Percentiles rank a stretch among this genome's conserved stretches.
These are phyloP conservation scores for Oenanthe melanoleuca DNA, from an alignment of 2,113 vertebrate genomes.

Conservation along the genomic window DNA sequence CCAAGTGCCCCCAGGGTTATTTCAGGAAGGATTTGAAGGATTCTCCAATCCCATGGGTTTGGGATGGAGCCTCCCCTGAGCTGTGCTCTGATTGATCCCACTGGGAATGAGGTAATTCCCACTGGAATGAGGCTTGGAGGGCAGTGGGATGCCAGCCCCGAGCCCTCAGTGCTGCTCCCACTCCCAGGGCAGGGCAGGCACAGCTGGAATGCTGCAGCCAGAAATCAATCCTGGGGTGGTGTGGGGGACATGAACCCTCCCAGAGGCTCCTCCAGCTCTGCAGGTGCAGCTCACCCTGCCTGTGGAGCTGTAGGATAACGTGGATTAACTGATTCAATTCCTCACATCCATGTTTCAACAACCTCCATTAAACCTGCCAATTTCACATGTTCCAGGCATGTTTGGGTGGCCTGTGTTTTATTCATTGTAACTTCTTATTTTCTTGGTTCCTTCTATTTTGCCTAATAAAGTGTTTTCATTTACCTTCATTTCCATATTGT, in stretches of 20 bases:
- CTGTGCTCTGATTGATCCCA: neutral
- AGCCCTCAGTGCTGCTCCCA: neutral
- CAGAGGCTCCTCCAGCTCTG: neutral
- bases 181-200: neutral
- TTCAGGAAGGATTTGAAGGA: neutral
- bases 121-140: neutral
- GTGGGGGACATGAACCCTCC: neutral
- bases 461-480: constrained; percentile 52
- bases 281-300: neutral
- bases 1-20: neutral
- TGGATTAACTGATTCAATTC: neutral
- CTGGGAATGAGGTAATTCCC: neutral
- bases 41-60: neutral
- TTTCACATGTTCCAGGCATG: neutral
- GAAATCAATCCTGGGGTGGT: fast-evolving
- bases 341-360: neutral
- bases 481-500: constrained; percentile 47
- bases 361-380: neutral
- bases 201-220: neutral
- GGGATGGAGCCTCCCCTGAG: too few relatives aligned
- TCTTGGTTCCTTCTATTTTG: neutral
- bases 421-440: neutral
- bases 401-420: neutral
- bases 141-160: neutral
- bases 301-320: neutral